Conservation (phyloP, 2,113 vertebrate genomes). For the Syngnathus floridae region DNA sequence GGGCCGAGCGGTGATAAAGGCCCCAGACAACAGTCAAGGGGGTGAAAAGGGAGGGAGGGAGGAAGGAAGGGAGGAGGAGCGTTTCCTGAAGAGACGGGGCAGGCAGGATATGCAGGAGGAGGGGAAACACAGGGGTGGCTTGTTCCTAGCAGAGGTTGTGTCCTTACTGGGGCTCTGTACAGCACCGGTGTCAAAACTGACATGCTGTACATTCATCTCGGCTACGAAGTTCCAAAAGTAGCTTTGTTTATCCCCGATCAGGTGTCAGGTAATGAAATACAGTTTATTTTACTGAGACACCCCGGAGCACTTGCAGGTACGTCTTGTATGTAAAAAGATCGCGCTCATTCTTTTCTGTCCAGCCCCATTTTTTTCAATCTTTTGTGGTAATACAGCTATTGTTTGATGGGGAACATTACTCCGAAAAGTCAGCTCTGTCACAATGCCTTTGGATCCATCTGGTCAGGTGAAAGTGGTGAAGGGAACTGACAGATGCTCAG, state of each 20-base stretch:
- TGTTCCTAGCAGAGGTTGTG: constrained; percentile 61
- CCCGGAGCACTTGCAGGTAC: constrained; percentile 35
- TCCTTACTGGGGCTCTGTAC: constrained; percentile 53
- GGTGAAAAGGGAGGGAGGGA: constrained; percentile 29
- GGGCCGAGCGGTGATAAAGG: constrained; percentile 55
- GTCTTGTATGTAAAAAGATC: constrained; percentile 54
- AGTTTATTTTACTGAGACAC: constrained; percentile 38
- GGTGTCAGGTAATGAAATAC: constrained; percentile 45
- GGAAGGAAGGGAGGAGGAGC: constrained; percentile 60
- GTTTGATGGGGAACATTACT: constrained; percentile 67
- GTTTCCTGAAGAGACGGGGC: constrained; percentile 65
- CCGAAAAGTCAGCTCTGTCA: constrained; percentile 54
- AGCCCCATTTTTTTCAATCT: constrained; percentile 22
- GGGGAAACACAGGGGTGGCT: constrained; percentile 61
- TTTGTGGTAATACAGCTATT: constrained; percentile 71
- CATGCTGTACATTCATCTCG: not conserved
- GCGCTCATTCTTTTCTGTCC: constrained; percentile 20
- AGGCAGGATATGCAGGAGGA: constrained; percentile 64
- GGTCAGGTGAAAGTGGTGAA: not conserved
- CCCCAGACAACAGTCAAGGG: constrained; percentile 47
- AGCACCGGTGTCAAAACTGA: constrained; percentile 40
- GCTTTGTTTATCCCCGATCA: constrained; percentile 9
- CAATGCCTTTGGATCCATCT: constrained; percentile 10
- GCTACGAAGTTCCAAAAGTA: constrained; percentile 17
- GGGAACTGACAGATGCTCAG: not conserved